Conservation (phyloP, 2,888 invertebrate species). For the Eupithecia subfuscata region DNA sequence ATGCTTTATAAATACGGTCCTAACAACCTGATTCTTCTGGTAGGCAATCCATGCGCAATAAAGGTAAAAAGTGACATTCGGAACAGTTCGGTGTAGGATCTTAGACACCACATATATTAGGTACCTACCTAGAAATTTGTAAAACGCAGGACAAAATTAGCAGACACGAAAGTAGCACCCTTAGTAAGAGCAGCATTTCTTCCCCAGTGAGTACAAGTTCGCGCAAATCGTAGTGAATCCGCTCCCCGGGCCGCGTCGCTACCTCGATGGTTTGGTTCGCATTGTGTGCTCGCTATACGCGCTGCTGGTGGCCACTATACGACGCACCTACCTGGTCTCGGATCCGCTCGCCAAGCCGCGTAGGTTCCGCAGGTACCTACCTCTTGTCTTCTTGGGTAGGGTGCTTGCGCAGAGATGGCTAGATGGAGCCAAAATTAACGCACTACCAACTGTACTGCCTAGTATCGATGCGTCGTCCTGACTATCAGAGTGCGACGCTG, state of each 20-base stretch:
- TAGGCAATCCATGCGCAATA: background rate
- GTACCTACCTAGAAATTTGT: too few relatives aligned
- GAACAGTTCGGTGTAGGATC: too few relatives aligned
- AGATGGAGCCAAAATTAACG: background rate
- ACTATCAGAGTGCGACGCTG: too few relatives aligned
- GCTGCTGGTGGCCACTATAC: conserved; percentile 58
- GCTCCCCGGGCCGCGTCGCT: conserved; percentile 47
- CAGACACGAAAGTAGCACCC: background rate
- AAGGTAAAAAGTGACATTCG: background rate
- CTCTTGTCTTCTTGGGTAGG: conserved; percentile 6
- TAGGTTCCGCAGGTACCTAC: conserved; percentile 62
- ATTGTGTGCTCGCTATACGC: conserved; percentile 65
- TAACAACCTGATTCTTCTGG: background rate
- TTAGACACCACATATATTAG: too few relatives aligned
- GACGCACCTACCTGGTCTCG: conserved; percentile 53
- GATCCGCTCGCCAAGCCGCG: conserved; percentile 54
- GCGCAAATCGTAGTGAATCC: conserved; percentile 67
- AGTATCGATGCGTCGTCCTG: background rate
- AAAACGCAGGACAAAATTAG: background rate
- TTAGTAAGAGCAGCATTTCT: conserved; percentile 45
- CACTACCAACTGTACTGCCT: background rate
- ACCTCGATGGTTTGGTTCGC: conserved; percentile 71
- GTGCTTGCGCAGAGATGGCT: conserved; percentile 17
- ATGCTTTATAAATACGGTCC: background rate
- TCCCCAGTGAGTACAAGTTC: conserved; percentile 75